A percentile compares a stretch with the other conserved stretches of the same genome.
These are phyloP conservation scores for Parotocinclus haroldoi DNA, from an alignment of 2,797 vertebrate genomes.

Conservation along the genomic window DNA sequence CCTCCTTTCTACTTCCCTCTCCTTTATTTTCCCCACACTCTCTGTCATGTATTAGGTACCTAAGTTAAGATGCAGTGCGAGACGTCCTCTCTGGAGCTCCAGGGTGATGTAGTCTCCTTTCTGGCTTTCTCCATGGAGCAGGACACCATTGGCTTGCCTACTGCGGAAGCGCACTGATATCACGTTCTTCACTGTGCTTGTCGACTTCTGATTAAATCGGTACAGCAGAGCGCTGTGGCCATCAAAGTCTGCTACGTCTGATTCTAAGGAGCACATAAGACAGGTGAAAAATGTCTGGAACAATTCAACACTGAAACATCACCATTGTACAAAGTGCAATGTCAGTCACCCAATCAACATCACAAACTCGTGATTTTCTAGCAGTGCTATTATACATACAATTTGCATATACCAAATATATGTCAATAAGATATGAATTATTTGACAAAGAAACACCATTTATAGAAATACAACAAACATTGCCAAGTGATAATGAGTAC, in stretches of 20 bases:
- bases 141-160: slow-evolving; percentile 82
- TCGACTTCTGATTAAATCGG: slow-evolving; percentile 81
- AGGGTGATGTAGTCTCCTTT: slow-evolving; percentile 66
- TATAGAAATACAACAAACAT: too few relatives aligned
- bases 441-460: too few relatives aligned
- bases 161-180: slow-evolving; percentile 92
- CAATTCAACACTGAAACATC: neutral
- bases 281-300: neutral
- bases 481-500: too few relatives aligned
- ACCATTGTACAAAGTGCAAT: too few relatives aligned
- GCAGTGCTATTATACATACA: too few relatives aligned
- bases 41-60: slow-evolving; percentile 66
- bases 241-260: slow-evolving; percentile 87
- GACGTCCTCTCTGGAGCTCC: slow-evolving; percentile 78
- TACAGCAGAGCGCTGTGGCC: slow-evolving; percentile 88
- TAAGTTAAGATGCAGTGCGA: slow-evolving; percentile 83
- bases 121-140: slow-evolving; percentile 89
- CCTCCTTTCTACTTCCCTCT: too few relatives aligned
- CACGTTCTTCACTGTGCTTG: slow-evolving; percentile 56
- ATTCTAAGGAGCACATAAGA: slow-evolving; percentile 67
- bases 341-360: too few relatives aligned
- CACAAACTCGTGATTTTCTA: too few relatives aligned
- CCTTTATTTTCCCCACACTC: too few relatives aligned
- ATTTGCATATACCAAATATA: too few relatives aligned
- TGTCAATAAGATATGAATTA: too few relatives aligned